Evolutionary conservation across 2,797 vertebrate species (phyloP).

Genomic region (Tolypeutes matacus): DNA sequence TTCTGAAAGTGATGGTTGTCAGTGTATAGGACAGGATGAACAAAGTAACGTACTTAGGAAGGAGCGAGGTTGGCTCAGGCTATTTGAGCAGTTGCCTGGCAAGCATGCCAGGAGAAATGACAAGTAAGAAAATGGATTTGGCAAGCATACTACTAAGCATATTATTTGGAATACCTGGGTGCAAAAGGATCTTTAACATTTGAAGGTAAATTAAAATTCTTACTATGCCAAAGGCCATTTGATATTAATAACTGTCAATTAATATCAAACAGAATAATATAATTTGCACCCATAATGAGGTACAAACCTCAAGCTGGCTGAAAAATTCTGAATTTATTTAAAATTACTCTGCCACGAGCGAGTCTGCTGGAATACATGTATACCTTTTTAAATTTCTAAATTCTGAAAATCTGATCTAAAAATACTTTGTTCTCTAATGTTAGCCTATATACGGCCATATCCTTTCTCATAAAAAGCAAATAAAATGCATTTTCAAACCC

Average conservation of each 20-base stretch:
- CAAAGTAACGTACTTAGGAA: not conserved
- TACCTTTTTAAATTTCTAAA: not conserved
- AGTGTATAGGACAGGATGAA: not conserved
- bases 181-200: not conserved
- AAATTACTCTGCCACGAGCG: not conserved
- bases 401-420: not conserved
- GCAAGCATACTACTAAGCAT: not conserved
- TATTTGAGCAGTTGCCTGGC: not conserved
- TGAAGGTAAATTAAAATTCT: not conserved
- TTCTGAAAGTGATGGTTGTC: not conserved
- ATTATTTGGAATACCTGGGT: not conserved
- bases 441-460: not conserved
- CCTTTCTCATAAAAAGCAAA: not conserved
- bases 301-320: not conserved
- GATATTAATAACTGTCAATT: not conserved
- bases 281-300: not conserved
- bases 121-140: not conserved
- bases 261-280: not conserved
- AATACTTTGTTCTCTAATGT: not conserved
- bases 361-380: not conserved
- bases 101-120: not conserved
- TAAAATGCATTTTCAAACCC: not conserved
- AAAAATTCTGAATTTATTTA: not conserved
- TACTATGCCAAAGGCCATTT: not conserved
- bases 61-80: not conserved